Evolutionary conservation across 1,140 invertebrate genomes (phyloP).

Genomic region (Drosophila repletoides): DNA sequence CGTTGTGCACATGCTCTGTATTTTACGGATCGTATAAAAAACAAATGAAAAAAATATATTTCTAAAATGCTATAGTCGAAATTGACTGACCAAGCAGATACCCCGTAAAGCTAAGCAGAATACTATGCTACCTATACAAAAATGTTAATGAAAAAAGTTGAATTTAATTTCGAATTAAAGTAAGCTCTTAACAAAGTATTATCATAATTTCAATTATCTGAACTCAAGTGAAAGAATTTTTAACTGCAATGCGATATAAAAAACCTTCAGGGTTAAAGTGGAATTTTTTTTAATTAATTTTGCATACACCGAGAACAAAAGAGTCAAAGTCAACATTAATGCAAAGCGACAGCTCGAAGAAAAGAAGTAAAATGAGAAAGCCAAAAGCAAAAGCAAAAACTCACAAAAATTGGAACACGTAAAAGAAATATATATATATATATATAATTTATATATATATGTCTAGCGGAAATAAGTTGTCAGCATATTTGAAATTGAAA

Average conservation of each 20-base stretch:
- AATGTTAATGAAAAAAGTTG: no score
- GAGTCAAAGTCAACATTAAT: constrained; percentile 17
- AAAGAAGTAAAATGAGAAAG: not conserved
- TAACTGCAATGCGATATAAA: not conserved
- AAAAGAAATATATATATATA: constrained; percentile 1
- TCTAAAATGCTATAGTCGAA: not conserved
- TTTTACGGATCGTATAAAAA: constrained; percentile 18
- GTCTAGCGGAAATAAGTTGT: constrained; percentile 19
- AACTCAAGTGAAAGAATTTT: not conserved
- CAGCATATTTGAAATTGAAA: constrained; percentile 42
- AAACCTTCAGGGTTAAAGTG: not conserved
- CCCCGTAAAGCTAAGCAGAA: no score
- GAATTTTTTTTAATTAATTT: constrained; percentile 29
- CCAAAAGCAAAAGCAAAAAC: not conserved
- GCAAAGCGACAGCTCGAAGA: constrained; percentile 3
- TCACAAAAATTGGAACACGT: constrained; percentile 1
- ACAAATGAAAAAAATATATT: constrained; percentile 17
- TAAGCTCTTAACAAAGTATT: not conserved
- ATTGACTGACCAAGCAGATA: constrained; percentile 2
- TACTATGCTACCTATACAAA: no score
- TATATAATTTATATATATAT: constrained; percentile 10
- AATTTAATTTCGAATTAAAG: not conserved
- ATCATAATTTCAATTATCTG: constrained; percentile 5
- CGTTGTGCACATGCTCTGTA: constrained; percentile 12
- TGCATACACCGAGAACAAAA: constrained; percentile 23